Percentiles rank a stretch among this genome's conserved stretches.
Evolutionary conservation across 2,797 vertebrate species (phyloP).

Genomic region (Anguilla megastoma): DNA sequence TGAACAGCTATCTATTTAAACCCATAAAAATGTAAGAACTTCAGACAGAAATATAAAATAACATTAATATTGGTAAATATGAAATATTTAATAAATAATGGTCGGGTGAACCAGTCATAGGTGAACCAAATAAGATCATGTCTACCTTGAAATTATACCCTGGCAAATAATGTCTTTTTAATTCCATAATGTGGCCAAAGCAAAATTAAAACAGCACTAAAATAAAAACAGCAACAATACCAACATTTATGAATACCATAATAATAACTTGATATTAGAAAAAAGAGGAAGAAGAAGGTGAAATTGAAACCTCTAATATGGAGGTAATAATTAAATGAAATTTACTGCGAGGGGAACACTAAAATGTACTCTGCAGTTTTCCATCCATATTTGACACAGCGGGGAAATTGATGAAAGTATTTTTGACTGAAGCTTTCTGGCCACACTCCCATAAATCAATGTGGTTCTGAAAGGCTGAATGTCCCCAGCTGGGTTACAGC

Average conservation of each 20-base stretch:
- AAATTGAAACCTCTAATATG: neutral
- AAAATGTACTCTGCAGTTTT: neutral
- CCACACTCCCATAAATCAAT: neutral
- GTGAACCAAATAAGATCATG: neutral
- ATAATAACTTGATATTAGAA: neutral
- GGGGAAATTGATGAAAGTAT: neutral
- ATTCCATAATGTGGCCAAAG: neutral
- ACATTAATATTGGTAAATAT: neutral
- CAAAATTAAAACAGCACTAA: neutral
- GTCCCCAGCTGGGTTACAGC: neutral
- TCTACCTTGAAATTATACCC: constrained; percentile 7
- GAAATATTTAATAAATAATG: neutral
- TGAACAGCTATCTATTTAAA: neutral
- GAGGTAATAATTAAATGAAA: neutral
- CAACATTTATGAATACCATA: neutral
- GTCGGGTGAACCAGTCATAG: neutral
- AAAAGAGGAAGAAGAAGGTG: neutral
- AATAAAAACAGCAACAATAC: neutral
- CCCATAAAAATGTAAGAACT: neutral
- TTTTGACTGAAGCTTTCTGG: neutral
- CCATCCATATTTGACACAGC: neutral
- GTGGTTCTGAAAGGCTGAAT: neutral
- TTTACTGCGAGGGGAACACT: neutral
- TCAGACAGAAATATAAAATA: neutral
- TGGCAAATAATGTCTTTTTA: neutral